Evolutionary conservation across 2,797 vertebrate species (phyloP), one percentile per base, ranked within the genome.

Genomic region (Coregonus sp.): DNA sequence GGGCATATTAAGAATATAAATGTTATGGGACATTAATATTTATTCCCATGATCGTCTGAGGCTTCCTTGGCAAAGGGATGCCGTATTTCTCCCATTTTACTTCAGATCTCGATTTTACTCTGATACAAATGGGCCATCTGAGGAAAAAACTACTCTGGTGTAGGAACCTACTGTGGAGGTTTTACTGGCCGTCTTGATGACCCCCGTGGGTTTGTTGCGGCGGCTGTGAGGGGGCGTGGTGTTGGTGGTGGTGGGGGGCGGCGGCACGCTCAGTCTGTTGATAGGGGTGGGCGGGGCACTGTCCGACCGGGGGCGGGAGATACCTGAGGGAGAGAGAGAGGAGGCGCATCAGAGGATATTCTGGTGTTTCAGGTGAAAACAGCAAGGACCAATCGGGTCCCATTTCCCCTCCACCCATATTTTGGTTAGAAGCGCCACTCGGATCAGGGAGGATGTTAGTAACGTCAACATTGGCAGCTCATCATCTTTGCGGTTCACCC

Each of bases 201-300:
- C 95, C 76, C 95, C 96, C 71, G 95, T 94, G 25, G 96, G 92
- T 31, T 95, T 93, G 80, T 96, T 95, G 76, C 96, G 87, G 29
- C 96, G 94, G 86, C 90, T 97, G 82, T 97, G 96, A 35, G 96
- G 96, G 0, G 96, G 95, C 0, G 96, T 96, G 72, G 97, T 96
- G 72, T 73, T 73, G 81, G 91, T 96, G 12, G 90, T 93, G 5
- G 93, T 87, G 25, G 59, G 92, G 0, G 84, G 16, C 9, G 94
- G 94, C 33, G 96, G 94, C 94, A 96, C 91, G 86, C 92, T 98
- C 78, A 96, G 85, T 80, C 96, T 90, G 78, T 95, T 97, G 29
- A 97, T 94, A 0, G 97, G 96, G 0, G 95, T 97, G 81, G 96
- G 96, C 0, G 97, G 97, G 33, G 97, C 96, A 12, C 97, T 98